Evolutionary conservation across 2,797 vertebrate species (phyloP), one percentile per base, ranked within the genome.

Genomic region (Amniataba percoides): DNA sequence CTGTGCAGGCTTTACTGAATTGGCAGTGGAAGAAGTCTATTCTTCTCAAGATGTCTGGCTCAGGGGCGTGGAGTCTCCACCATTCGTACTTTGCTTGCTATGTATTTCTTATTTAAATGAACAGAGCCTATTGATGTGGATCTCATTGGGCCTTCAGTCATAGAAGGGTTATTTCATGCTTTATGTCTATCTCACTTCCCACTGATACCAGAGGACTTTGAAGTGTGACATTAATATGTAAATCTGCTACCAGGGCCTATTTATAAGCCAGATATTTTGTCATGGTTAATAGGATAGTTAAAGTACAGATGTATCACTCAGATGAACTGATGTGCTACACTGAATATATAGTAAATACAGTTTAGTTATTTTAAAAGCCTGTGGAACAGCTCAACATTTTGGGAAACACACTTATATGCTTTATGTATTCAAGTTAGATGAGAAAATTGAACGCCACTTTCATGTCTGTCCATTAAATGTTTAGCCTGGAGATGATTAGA

Each of bases 31-130:
- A 82, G 83, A 81, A 84, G 75, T 87, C 79, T 82, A 83, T 94
- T 93, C 89, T 94, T 93, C 82, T 91, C 75, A 69, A 81, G 82
- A 91, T 88, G 87, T 90, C 79, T 93, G 81, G 87, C 90, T 94
- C 78, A 87, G 71, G 87, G 89, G 81, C 16, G 59, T 79, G 67
- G 83, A 83, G 86, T 89, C 88, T 81, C 74, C 77, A 45, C 85
- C 70, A 66, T 81, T 88, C 21, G 10, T 71, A 63, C 83, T 88
- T 82, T 82, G 71, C 67, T 82, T 68, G 72, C 84, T 68, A 53
- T 86, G 77, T 87, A 80, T 87, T 89, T 89, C 79, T 83, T 90
- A 84, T 91, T 89, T 87, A 85, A 92, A 91, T 88, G 71, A 89
- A 89, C 82, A 63, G 69, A 69, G 58, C 55, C 80, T 74, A 83